A percentile compares a stretch with the other conserved stretches of the same genome.
These are phyloP conservation scores for Dromius quadrimaculatus DNA, from an alignment of 2,888 invertebrate genomes.

Conservation along the genomic window DNA sequence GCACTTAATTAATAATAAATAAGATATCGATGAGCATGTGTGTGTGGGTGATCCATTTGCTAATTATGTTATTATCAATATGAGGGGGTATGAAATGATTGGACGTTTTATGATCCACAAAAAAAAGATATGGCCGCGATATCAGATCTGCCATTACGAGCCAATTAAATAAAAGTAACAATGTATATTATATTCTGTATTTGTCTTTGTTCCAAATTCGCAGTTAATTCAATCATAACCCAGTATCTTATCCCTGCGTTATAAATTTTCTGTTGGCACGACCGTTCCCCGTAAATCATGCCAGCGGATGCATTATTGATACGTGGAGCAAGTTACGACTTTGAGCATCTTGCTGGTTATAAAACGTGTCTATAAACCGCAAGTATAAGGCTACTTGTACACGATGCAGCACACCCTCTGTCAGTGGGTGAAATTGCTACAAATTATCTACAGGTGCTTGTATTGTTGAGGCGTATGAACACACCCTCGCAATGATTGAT, in stretches of 20 bases:
- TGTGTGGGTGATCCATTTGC: conserved; percentile 41
- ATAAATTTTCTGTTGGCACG: background rate
- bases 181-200: too few species aligned
- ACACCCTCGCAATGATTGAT: conserved; percentile 31
- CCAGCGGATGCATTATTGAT: conserved; percentile 29
- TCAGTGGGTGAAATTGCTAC: conserved; percentile 29
- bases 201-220: background rate
- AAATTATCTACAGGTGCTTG: conserved; percentile 29
- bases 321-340: conserved; percentile 25
- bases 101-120: conserved; percentile 18
- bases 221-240: background rate
- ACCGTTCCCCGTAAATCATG: conserved; percentile 22
- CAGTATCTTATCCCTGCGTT: background rate
- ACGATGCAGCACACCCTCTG: conserved; percentile 23
- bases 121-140: conserved; percentile 8
- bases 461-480: conserved; percentile 11
- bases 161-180: too few species aligned
- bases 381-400: conserved; percentile 14
- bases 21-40: background rate
- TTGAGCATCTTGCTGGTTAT: conserved; percentile 23
- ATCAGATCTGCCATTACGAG: too few species aligned
- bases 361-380: conserved; percentile 31
- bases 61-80: conserved; percentile 53
- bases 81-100: conserved; percentile 29
- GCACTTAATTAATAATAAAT: conserved; percentile 43